Percentiles rank a stretch among this genome's conserved stretches.
These are phyloP conservation scores for Notothenia coriiceps DNA, from an alignment of 2,113 vertebrate genomes.

Conservation along the genomic window DNA sequence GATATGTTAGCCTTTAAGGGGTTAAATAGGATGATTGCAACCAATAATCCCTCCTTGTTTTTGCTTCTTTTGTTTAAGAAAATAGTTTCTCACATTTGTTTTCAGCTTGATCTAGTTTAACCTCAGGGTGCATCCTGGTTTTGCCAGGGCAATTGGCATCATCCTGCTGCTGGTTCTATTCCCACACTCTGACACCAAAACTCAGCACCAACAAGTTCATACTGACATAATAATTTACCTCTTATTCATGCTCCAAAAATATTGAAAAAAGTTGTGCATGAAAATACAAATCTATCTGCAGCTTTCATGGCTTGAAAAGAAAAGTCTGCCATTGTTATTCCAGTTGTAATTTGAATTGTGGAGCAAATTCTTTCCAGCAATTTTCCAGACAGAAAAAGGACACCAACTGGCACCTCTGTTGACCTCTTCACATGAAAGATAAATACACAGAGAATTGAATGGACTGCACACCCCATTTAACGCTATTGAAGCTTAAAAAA, in stretches of 20 bases:
- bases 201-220: not conserved
- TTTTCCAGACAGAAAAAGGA: conserved; percentile 8
- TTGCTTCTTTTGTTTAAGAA: not conserved
- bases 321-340: not conserved
- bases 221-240: too few species aligned
- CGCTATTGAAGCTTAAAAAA: conserved; percentile 38
- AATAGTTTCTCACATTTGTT: not conserved
- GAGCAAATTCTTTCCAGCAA: not conserved
- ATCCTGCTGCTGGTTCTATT: not conserved
- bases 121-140: not conserved
- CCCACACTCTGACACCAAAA: not conserved
- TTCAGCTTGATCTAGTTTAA: not conserved
- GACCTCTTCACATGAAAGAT: conserved; percentile 33
- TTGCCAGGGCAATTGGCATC: conserved; percentile 7
- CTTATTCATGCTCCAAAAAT: not conserved
- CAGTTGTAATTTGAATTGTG: not conserved
- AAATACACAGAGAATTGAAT: conserved; percentile 40
- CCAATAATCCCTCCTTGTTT: not conserved
- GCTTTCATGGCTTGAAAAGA: not conserved
- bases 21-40: not conserved
- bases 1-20: not conserved
- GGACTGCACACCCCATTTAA: conserved; percentile 51
- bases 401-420: conserved; percentile 21
- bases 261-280: too few species aligned
- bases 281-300: not conserved